Conservation (phyloP, 1,140 invertebrate species). For the Pseudoatta argentina region DNA sequence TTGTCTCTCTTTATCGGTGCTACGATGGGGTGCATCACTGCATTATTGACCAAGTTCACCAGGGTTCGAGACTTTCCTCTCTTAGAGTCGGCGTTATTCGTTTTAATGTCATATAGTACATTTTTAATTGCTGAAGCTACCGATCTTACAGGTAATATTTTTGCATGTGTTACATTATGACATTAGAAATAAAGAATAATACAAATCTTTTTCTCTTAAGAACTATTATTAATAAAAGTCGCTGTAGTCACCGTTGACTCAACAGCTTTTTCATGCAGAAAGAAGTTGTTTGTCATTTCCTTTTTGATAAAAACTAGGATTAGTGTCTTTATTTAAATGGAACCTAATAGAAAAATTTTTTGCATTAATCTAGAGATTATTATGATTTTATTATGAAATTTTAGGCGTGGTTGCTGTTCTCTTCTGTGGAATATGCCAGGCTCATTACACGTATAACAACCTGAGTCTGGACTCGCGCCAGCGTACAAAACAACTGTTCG, state of each 20-base stretch:
- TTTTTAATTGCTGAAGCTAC: conserved; percentile 98
- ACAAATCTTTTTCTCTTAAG: neutral
- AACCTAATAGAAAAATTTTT: neutral
- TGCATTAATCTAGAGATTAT: neutral
- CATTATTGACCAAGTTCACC: conserved; percentile 98
- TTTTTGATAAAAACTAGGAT: neutral
- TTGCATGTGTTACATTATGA: neutral
- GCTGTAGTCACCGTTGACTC: neutral
- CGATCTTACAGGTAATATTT: conserved; percentile 94
- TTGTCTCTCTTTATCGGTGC: conserved; percentile 96
- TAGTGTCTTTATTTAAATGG: neutral
- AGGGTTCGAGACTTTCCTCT: conserved; percentile 97
- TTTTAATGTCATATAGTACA: conserved; percentile 98
- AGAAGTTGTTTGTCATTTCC: neutral
- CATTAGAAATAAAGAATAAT: neutral
- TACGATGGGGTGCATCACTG: conserved; percentile 96
- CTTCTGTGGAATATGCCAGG: conserved; percentile 99
- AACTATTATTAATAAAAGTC: neutral
- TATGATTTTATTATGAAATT: conserved; percentile 62
- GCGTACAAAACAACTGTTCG: conserved; percentile 98
- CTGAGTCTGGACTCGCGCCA: conserved; percentile 95
- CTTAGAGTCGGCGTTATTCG: conserved; percentile 98
- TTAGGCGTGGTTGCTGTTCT: conserved; percentile 97
- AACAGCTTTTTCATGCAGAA: neutral
- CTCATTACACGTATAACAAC: conserved; percentile 99